Evolutionary conservation across 2,888 invertebrate genomes (phyloP).

Genomic region (Caradrina clavipalpis): DNA sequence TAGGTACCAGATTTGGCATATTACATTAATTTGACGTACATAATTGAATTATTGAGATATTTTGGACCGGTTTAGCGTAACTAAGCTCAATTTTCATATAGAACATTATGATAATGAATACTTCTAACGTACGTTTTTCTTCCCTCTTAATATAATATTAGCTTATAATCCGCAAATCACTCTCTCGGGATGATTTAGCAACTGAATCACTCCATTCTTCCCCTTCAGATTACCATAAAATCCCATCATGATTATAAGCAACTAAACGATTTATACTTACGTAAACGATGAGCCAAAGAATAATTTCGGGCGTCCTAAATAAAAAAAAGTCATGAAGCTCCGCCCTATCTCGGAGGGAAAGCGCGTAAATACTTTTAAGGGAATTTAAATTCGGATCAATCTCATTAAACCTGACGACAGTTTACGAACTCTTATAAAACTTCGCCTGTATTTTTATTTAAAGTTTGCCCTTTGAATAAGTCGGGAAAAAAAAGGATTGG

Average conservation of each 20-base stretch:
- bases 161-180: neutral
- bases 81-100: too few species aligned
- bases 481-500: conserved; percentile 45
- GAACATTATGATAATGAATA: neutral
- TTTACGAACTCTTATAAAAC: conserved; percentile 65
- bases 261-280: conserved; percentile 51
- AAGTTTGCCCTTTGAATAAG: conserved; percentile 61
- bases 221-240: conserved; percentile 25
- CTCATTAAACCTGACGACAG: conserved; percentile 78
- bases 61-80: too few species aligned
- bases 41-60: too few species aligned
- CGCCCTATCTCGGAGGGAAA: conserved; percentile 37
- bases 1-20: too few species aligned
- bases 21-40: too few species aligned
- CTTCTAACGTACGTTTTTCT: neutral
- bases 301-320: conserved; percentile 26
- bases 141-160: conserved; percentile 1
- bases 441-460: conserved; percentile 66
- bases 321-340: conserved; percentile 45
- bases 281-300: conserved; percentile 39
- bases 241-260: conserved; percentile 35
- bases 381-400: conserved; percentile 78
- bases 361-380: conserved; percentile 58
- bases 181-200: conserved; percentile 20
- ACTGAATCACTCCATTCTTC: conserved; percentile 34